These are phyloP conservation scores for Perithous albicinctus DNA, from an alignment of 2,888 invertebrate genomes.

Conservation along the genomic window DNA sequence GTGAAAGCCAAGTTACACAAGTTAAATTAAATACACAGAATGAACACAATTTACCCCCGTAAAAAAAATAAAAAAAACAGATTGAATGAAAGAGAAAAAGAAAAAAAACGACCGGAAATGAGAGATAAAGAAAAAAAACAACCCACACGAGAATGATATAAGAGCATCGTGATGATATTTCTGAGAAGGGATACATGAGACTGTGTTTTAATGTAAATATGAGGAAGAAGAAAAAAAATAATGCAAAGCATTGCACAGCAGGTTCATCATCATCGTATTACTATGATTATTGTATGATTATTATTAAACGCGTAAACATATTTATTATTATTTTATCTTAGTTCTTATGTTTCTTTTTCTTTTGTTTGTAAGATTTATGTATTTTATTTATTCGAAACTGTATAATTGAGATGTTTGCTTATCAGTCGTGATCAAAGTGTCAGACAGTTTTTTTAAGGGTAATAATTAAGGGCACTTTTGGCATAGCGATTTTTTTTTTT, in stretches of 20 bases:
- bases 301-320: constrained; percentile 74
- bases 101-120: constrained; percentile 46
- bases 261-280: constrained; percentile 74
- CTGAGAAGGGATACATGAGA: constrained; percentile 56
- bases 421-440: constrained; percentile 6
- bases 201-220: constrained; percentile 78
- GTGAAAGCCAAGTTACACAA: constrained; percentile 20
- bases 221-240: constrained; percentile 26
- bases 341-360: constrained; percentile 7
- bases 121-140: constrained; percentile 11
- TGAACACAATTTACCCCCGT: too few species aligned
- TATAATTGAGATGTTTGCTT: constrained; percentile 16
- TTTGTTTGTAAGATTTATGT: constrained; percentile 37
- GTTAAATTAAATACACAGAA: not conserved
- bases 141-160: constrained; percentile 39
- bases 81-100: constrained; percentile 22
- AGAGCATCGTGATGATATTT: constrained; percentile 47
- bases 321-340: constrained; percentile 70
- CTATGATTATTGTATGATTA: constrained; percentile 58
- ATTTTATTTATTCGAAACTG: constrained; percentile 56
- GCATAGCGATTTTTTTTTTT: constrained; percentile 1
- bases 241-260: constrained; percentile 73
- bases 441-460: not conserved
- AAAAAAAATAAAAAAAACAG: constrained; percentile 8
- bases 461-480: not conserved